Evolutionary conservation across 1,140 invertebrate genomes (phyloP), one percentile per base, ranked within the genome.

Genomic region (Phymorhynchus buccinoides): DNA sequence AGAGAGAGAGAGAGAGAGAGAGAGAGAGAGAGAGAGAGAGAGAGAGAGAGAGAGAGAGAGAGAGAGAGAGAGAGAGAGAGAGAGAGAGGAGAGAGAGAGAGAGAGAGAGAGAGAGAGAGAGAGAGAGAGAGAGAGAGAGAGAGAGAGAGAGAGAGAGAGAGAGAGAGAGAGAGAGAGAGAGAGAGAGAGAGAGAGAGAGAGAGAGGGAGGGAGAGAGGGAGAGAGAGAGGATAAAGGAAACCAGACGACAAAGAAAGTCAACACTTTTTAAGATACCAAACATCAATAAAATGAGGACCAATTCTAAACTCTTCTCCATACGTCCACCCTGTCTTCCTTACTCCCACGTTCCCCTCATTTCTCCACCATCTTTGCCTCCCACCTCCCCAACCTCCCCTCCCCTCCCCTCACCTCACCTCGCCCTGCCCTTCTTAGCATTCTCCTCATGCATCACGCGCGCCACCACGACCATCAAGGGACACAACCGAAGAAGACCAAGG

Each of bases 401-500:
- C 35, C 68, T 32, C n/a, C 30, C 9, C 68, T 9, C 68, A 35
- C 68, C 18, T 32, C 35, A 3, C 35, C 68, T 32, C 27, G 4
- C 68, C 35, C 68, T 71, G 30, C 35, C 48, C 73, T 75, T 75
- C 73, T 75, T 75, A 75, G 37, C 73, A 75, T 39, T 75, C 73
- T 75, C 3, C 73, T 41, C 73, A 75, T 75, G 73, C 73, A 75
- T 75, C 73, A 75, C 73, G 42, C 68, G 35, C 73, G 32, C 35
- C 35, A 41, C 7, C 37, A 75, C 35, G 35, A 75, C 37, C 73
- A 41, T 37, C 73, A 75, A 75, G 73, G 73, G 73, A 75, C 73
- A 75, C 73, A 39, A 79, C 44, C 77, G 77, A 35, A 79, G 77
- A 79, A 44, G 41, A 56, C 77, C 77, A 18, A 79, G 77, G 77